Base-by-base conservation (phyloP, 1,140 invertebrate species). In the Adoxophyes honmai region DNA sequence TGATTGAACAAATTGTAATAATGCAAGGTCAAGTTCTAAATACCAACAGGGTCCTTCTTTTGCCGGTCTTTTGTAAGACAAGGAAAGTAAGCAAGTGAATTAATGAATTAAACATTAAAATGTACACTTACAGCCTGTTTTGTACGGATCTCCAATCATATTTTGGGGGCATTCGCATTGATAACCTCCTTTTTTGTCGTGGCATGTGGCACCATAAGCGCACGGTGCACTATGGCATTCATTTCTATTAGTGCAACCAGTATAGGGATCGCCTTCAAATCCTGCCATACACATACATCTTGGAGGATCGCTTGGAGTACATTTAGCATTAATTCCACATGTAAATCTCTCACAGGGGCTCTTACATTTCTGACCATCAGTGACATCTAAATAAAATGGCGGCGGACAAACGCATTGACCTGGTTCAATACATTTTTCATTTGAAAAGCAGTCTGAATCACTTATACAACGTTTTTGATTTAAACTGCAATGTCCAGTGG, bases 241-340 rank as follows among this genome's bases (percentile, higher is more conserved):
- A 76, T 98, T 95, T 39, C 96, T 93, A 78, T 97, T 96, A 0
- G 93, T 89, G 82, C 96, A 97, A 7, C 95, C 96, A 59, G 92
- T 91, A 37, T 95, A 91, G 0, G 96, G 94, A 86, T 97, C 94
- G 13, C 96, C 95, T 77, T 94, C 94, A 73, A 93, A 97, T 1
- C 97, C 96, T 44, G 92, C 87, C 75, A 94, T 92, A 75, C 97
- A 98, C 91, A 96, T 93, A 78, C 97, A 98, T 70, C 92, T 93
- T 5, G 96, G 96, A 13, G 96, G 96, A 89, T 97, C 96, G 55
- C 93, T 95, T 4, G 96, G 95, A 3, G 94, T 96, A 76, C 97
- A 98, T 87, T 96, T 95, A 0, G 96, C 94, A 82, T 98, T 98
- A n/a, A 96, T 93, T 11, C 97, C 96, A 75, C 97, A 98, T 1